phyloP scores from a whole-genome alignment of 2,797 vertebrate genomes.

The Gadopsis marmoratus region DNA sequence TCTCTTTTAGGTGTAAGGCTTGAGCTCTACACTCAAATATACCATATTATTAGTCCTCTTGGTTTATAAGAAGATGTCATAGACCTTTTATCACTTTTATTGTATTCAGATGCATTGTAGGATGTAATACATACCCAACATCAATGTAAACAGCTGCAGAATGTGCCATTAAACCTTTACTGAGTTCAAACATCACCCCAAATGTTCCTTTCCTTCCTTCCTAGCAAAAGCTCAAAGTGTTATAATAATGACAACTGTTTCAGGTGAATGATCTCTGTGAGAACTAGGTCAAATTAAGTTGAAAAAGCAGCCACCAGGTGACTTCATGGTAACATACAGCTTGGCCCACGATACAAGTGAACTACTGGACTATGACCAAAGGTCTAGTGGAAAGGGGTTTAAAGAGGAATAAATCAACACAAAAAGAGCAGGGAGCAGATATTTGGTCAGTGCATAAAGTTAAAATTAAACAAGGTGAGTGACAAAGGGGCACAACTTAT shows the following conservation, averaged over 20 bases:
- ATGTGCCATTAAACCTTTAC: neutral
- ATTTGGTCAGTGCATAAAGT: neutral
- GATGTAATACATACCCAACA: neutral
- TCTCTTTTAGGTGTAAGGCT: neutral
- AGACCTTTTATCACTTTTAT: neutral
- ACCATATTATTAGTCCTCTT: neutral
- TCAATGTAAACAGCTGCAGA: neutral
- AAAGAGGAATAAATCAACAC: neutral
- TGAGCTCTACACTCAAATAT: neutral
- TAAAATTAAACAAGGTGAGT: conserved; percentile 11
- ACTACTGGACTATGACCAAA: neutral
- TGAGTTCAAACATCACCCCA: neutral
- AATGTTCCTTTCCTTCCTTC: too few species aligned
- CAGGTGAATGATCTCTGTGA: neutral
- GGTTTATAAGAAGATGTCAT: neutral
- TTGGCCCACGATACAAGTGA: neutral
- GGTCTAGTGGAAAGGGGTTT: neutral
- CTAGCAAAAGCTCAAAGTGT: neutral
- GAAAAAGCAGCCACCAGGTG: neutral
- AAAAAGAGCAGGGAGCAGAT: conserved; percentile 4
- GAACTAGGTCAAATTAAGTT: neutral
- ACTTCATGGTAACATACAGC: neutral
- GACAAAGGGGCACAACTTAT: neutral
- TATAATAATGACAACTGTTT: neutral
- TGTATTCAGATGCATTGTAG: neutral